Conservation (phyloP, 2,888 invertebrate species). For the Parnassius glacialis region DNA sequence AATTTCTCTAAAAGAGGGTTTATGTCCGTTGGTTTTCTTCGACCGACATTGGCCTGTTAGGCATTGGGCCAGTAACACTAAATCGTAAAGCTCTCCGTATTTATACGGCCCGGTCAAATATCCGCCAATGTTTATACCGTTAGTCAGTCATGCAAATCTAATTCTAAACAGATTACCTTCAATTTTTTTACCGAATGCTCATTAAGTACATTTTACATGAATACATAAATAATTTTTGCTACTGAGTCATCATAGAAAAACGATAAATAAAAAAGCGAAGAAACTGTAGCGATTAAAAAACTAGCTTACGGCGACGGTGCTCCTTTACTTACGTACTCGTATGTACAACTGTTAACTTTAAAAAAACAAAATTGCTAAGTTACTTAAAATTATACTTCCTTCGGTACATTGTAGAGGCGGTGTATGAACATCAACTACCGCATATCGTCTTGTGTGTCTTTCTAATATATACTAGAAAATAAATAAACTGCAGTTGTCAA, state of each 20-base stretch:
- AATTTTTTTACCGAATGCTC: background rate
- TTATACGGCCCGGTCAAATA: conserved; percentile 22
- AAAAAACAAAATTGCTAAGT: too few species aligned
- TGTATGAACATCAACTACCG: too few species aligned
- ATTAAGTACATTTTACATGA: background rate
- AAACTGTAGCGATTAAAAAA: too few species aligned
- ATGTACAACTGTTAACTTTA: too few species aligned
- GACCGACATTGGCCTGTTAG: conserved; percentile 28
- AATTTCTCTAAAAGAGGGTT: background rate
- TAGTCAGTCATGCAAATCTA: conserved; percentile 20
- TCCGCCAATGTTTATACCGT: conserved; percentile 20
- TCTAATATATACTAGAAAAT: too few species aligned
- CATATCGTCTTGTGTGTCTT: too few species aligned
- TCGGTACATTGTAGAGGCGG: too few species aligned
- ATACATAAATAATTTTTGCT: background rate
- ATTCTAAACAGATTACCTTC: conserved; percentile 12
- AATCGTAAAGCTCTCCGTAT: conserved; percentile 28
- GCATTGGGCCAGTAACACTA: conserved; percentile 27
- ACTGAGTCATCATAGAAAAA: too few species aligned
- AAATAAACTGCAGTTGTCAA: too few species aligned
- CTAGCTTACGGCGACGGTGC: background rate
- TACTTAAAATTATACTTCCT: too few species aligned
- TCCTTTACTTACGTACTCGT: conserved; percentile 14
- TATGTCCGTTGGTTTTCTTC: conserved; percentile 17
- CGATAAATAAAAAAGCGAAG: too few species aligned